Conservation (phyloP, 2,888 invertebrate species). For the Eupithecia insigniata region DNA sequence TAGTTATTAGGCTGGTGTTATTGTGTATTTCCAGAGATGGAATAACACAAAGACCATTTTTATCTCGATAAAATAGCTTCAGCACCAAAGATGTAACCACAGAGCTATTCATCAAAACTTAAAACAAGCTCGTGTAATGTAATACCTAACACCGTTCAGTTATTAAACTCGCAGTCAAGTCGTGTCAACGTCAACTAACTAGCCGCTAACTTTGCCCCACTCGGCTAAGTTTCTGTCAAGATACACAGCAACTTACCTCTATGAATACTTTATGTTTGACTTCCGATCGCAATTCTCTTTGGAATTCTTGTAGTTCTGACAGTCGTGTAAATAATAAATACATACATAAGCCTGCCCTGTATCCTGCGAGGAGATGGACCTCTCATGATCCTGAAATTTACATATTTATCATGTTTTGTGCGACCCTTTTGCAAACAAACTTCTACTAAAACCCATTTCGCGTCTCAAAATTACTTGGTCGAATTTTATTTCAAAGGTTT, state of each 20-base stretch:
- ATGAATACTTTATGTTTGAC: slow-evolving; percentile 31
- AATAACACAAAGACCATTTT: background rate
- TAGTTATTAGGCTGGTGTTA: background rate
- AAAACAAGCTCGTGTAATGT: background rate
- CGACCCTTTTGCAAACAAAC: background rate
- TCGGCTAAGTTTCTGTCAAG: slow-evolving; percentile 16
- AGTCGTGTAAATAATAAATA: slow-evolving; percentile 12
- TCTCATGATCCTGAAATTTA: background rate
- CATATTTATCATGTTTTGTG: background rate
- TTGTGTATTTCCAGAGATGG: background rate
- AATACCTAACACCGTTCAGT: background rate
- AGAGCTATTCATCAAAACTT: background rate
- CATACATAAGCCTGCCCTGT: background rate
- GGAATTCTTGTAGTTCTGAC: slow-evolving; percentile 16
- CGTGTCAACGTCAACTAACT: slow-evolving; percentile 8
- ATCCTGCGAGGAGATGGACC: background rate
- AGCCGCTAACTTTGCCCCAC: slow-evolving; percentile 11
- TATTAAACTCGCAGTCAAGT: slow-evolving; percentile 11
- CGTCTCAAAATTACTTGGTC: background rate
- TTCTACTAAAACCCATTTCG: slow-evolving; percentile 1
- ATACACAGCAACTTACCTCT: slow-evolving; percentile 23
- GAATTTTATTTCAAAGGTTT: slow-evolving; percentile 2
- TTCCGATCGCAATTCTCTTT: slow-evolving; percentile 18
- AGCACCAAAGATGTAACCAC: background rate
- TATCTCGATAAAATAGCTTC: background rate